A percentile compares a stretch with the other conserved stretches of the same genome.
Conservation (phyloP, 2,888 invertebrate genomes). For the Catocala fraxini region DNA sequence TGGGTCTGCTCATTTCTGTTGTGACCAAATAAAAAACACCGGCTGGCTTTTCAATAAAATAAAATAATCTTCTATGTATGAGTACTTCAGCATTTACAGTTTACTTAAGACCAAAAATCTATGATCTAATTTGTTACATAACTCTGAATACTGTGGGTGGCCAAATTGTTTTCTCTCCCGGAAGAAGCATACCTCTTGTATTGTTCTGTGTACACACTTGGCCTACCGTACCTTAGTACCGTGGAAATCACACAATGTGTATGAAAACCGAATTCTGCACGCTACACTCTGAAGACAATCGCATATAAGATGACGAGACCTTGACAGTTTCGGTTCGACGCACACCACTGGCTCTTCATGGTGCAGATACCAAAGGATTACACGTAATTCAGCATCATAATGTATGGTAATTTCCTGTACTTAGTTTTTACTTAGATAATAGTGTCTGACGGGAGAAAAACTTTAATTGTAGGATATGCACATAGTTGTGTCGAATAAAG, state of each 20-base stretch:
- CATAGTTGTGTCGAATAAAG: neutral
- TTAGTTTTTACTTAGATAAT: slow-evolving; percentile 19
- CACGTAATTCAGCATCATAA: slow-evolving; percentile 16
- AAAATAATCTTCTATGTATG: no score
- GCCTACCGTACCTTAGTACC: slow-evolving; percentile 1
- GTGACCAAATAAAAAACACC: no score
- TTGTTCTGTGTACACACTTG: no score
- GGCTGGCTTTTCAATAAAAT: no score
- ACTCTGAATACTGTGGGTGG: neutral
- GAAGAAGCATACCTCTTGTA: neutral
- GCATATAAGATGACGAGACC: slow-evolving; percentile 42
- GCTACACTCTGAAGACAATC: slow-evolving; percentile 37
- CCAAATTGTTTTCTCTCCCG: neutral
- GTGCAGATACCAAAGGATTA: slow-evolving; percentile 19
- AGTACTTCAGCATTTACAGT: no score
- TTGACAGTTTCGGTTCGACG: slow-evolving; percentile 51
- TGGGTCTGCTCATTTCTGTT: no score
- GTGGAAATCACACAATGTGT: slow-evolving; percentile 11
- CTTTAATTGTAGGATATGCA: slow-evolving; percentile 11
- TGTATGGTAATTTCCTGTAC: slow-evolving; percentile 34
- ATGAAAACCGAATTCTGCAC: slow-evolving; percentile 28
- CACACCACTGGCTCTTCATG: slow-evolving; percentile 46
- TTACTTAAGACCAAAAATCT: no score
- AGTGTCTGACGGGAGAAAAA: neutral
- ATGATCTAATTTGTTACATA: no score